Evolutionary conservation across 2,113 vertebrate species (phyloP).

Genomic region (Garra rufa): DNA sequence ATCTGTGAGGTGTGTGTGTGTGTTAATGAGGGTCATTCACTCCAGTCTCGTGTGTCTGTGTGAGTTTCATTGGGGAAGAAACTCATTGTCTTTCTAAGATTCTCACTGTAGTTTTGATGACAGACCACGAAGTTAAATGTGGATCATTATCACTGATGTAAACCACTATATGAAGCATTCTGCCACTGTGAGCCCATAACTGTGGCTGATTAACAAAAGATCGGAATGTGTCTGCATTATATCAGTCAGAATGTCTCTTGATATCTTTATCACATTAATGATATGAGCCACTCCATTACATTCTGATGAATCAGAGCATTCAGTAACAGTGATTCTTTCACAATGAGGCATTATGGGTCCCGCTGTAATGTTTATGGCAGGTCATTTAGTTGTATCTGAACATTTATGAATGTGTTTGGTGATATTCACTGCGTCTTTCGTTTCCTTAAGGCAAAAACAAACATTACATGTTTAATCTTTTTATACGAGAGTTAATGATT

Average conservation of each 20-base stretch:
- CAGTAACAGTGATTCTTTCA: background rate
- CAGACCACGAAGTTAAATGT: background rate
- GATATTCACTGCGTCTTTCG: background rate
- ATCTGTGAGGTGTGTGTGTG: constrained; percentile 39
- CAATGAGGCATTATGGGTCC: background rate
- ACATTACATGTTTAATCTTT: background rate
- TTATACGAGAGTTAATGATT: background rate
- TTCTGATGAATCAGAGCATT: background rate
- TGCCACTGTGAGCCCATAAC: background rate
- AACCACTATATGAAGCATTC: background rate
- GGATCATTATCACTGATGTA: background rate
- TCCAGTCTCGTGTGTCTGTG: constrained; percentile 1
- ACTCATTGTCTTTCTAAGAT: background rate
- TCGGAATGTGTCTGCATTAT: background rate
- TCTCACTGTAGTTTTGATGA: background rate
- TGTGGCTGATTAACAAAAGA: background rate
- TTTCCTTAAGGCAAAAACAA: background rate
- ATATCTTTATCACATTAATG: background rate
- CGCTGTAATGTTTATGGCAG: background rate
- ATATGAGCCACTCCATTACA: background rate
- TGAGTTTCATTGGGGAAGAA: constrained; percentile 20
- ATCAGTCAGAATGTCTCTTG: background rate
- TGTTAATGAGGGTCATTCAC: constrained; percentile 1
- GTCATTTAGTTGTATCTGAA: background rate
- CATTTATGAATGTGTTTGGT: background rate